phyloP scores from a whole-genome alignment of 2,888 invertebrate species.

The Pseudococcus longispinus region DNA sequence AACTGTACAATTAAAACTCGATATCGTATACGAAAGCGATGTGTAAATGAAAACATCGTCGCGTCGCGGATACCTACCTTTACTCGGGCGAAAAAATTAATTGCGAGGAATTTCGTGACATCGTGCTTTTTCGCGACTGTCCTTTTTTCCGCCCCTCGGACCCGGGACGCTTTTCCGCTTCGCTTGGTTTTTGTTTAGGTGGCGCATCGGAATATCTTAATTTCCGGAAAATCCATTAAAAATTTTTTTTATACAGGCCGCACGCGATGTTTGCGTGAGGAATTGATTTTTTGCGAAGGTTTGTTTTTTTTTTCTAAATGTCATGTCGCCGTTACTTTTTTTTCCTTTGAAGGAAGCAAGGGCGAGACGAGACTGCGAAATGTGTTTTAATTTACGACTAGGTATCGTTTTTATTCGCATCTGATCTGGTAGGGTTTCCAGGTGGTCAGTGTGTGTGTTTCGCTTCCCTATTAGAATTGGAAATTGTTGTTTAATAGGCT shows the following conservation, averaged over 20 bases:
- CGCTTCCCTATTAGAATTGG: too few species aligned
- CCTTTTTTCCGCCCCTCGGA: neutral
- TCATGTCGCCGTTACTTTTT: neutral
- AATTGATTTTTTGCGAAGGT: neutral
- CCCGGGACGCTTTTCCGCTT: neutral
- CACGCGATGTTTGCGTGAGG: slow-evolving; percentile 28
- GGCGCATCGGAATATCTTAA: slow-evolving; percentile 19
- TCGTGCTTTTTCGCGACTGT: slow-evolving; percentile 24
- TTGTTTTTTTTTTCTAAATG: neutral
- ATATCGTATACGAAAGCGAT: neutral
- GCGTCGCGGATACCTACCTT: neutral
- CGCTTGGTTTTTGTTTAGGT: neutral
- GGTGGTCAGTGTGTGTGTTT: too few species aligned
- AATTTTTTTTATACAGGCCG: neutral
- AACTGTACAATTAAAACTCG: slow-evolving; percentile 29
- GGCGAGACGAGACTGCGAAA: neutral
- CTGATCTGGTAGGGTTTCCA: neutral
- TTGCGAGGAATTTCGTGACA: slow-evolving; percentile 24
- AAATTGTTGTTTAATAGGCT: too few species aligned
- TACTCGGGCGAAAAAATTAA: neutral
- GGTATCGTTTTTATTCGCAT: neutral
- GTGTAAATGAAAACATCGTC: slow-evolving; percentile 14
- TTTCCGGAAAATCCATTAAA: slow-evolving; percentile 34
- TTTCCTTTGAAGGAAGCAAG: neutral
- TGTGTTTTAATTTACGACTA: neutral